Conservation (phyloP, 2,888 invertebrate genomes). For the Dicycla oo region DNA sequence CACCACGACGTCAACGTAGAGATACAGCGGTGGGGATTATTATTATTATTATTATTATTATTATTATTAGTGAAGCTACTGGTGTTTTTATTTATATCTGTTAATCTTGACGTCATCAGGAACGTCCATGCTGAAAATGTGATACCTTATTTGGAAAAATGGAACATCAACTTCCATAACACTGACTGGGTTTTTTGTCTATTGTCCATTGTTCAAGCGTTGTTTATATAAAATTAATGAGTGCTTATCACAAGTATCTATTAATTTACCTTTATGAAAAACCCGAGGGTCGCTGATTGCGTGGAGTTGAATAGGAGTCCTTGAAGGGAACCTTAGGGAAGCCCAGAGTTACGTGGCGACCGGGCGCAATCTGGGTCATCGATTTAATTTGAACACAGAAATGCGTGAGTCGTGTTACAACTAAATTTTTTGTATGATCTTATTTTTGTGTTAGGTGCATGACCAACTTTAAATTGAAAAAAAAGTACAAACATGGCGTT, state of each 20-base stretch:
- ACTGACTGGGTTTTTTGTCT: conserved; percentile 15
- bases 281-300: conserved; percentile 39
- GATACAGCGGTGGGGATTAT: too few relatives aligned
- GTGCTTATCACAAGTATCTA: conserved; percentile 9
- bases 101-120: background rate
- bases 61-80: too few relatives aligned
- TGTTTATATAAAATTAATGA: conserved; percentile 12
- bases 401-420: conserved; percentile 64
- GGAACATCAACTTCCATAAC: background rate
- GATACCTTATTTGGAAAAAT: background rate
- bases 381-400: conserved; percentile 76
- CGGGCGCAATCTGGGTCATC: conserved; percentile 80
- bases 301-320: conserved; percentile 72
- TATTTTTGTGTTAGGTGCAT: background rate
- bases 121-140: background rate
- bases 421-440: conserved; percentile 2
- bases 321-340: conserved; percentile 85
- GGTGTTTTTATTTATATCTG: background rate
- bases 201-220: conserved; percentile 10
- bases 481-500: background rate
- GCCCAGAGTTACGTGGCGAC: conserved; percentile 79
- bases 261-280: conserved; percentile 48
- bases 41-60: too few relatives aligned
- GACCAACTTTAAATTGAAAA: background rate
- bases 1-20: too few relatives aligned